Evolutionary conservation across 2,113 vertebrate genomes (phyloP), one percentile per base, ranked within the genome.

Genomic region (Hystrix cristata): DNA sequence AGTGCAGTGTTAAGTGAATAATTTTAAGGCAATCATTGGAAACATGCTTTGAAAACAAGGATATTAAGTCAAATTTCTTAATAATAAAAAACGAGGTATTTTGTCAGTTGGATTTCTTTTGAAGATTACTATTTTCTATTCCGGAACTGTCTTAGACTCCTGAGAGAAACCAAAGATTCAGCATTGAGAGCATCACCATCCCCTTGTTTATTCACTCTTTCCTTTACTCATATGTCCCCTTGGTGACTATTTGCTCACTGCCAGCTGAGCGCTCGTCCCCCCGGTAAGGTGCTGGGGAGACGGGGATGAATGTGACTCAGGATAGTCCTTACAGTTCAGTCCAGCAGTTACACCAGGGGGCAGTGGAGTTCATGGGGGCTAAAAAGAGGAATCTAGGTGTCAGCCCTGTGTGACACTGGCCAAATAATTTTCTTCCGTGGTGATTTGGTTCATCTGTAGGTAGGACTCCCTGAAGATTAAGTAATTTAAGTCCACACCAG

Each of bases 11-110:
- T 80, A 38, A 86, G 4, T 60, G 19, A 90, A 27, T 88, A 18
- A 79, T 94, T 91, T 72, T 64, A 67, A 79, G 31, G 48, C 9
- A 92, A 90, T 71, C 55, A 71, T 81, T 96, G 29, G 6, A 91
- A 81, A 94, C 53, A n/a, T 62, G 29, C 72, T 57, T 90, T 94
- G 67, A 72, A 93, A 90, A 51, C 12, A 27, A 51, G 31, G 13
- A 10, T 53, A 5, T 88, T 71, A 82, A 76, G 1, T 27, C 60
- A 71, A 25, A 59, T 48, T 29, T n/a, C 29, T 64, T 90, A 38
- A 78, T 67, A 72, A 78, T 67, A 53, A 60, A 86, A 21, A 67
- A 79, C 59, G n/a, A 46, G 29, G 34, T 7, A 21, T 6, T 57
- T 87, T 67, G 48, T 53, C 34, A 23, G 23, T 65, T 43, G 67